Conservation (phyloP, 2,113 vertebrate genomes). For the Percopsis transmontana region DNA sequence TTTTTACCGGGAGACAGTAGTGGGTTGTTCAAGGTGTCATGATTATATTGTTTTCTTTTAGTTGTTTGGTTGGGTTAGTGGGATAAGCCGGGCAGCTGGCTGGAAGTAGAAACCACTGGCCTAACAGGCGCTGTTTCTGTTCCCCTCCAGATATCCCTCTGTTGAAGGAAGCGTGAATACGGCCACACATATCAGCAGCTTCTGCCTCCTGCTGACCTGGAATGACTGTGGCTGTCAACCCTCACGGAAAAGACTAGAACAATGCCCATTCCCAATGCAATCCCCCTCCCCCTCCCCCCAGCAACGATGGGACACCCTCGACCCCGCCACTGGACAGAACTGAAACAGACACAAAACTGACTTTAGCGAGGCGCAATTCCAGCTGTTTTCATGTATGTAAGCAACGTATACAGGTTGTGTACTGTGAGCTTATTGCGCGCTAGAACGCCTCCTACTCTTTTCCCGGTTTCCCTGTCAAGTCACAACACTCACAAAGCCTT, state of each 20-base stretch:
- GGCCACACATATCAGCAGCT: constrained; percentile 56
- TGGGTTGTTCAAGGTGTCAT: too few relatives aligned
- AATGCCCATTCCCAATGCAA: constrained; percentile 41
- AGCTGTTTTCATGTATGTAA: constrained; percentile 52
- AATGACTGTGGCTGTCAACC: constrained; percentile 68
- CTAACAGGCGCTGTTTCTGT: background rate
- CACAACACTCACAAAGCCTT: constrained; percentile 26
- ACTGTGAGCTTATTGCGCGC: constrained; percentile 48
- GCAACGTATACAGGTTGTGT: constrained; percentile 51
- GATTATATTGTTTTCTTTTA: too few relatives aligned
- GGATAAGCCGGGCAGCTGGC: background rate
- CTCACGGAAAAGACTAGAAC: constrained; percentile 50
- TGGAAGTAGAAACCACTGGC: background rate
- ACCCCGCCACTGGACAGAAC: constrained; percentile 36
- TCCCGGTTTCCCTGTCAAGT: constrained; percentile 36
- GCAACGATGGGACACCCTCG: too few relatives aligned
- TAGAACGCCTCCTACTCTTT: constrained; percentile 21
- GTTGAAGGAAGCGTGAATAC: constrained; percentile 95
- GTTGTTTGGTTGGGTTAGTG: too few relatives aligned
- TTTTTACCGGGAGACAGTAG: too few relatives aligned
- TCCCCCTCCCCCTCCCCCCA: constrained; percentile 50
- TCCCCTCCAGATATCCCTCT: constrained; percentile 89
- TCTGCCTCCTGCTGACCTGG: constrained; percentile 56
- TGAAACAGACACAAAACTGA: constrained; percentile 19
- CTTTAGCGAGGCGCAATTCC: constrained; percentile 44